Conservation (phyloP, 64 coral and sea anemone genomes). For the Exaiptasia diaphana region DNA sequence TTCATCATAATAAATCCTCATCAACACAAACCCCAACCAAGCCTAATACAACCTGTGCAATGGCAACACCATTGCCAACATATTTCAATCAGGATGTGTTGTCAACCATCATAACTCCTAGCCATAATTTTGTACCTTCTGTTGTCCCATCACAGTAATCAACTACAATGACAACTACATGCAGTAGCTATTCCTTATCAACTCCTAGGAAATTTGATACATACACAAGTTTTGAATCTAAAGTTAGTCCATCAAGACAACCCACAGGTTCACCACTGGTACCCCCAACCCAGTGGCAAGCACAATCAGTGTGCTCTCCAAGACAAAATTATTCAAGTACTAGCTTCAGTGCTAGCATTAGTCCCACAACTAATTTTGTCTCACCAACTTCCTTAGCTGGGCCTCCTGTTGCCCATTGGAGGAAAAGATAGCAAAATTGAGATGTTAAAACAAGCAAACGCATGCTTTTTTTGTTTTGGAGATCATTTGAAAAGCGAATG, state of each 20-base stretch:
- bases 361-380: too few species aligned
- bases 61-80: too few species aligned
- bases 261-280: slow-evolving; percentile 20
- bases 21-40: neutral
- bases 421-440: slow-evolving; percentile 37
- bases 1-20: neutral
- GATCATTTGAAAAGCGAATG: slow-evolving; percentile 52
- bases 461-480: slow-evolving; percentile 70
- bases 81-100: too few species aligned
- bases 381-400: too few species aligned
- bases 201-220: neutral
- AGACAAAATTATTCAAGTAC: slow-evolving; percentile 56
- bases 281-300: slow-evolving; percentile 32
- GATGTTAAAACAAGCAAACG: slow-evolving; percentile 58
- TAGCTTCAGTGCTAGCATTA: slow-evolving; percentile 34
- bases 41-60: neutral
- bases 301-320: slow-evolving; percentile 29
- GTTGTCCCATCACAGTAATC: neutral
- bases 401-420: too few species aligned
- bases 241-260: neutral
- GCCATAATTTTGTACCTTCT: neutral
- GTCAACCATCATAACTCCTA: neutral
- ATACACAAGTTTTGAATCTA: neutral
- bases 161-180: neutral
- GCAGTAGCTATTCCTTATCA: neutral